Base-by-base conservation (phyloP, 2,797 vertebrate genomes). In the Valencia hispanica region DNA sequence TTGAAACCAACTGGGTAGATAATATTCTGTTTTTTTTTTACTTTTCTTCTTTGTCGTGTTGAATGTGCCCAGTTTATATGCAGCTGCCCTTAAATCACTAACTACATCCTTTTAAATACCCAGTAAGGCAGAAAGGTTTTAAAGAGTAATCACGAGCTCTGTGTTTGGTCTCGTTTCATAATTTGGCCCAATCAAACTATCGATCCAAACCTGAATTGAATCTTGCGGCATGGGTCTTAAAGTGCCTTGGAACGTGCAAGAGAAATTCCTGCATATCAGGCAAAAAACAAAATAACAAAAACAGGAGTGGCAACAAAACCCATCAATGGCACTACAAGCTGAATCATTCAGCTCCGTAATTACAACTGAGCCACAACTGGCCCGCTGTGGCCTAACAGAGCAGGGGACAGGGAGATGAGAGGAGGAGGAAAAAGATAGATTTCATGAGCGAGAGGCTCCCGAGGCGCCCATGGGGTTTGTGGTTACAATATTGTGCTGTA, bases 301-400 rank as follows among this genome's bases (percentile, higher is more conserved):
- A 81, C 77, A 85, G 75, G 82, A 83, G 70, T 36, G 3, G 66
- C 83, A 72, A 83, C 82, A 80, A 82, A 68, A 87, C 70, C 74
- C 84, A 79, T 86, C 86, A 76, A 86, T 82, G 81, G 78, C 73
- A n/a, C 79, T 77, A 89, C 86, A 82, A 88, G 91, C 88, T 83
- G 84, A 89, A 93, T 90, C 89, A 84, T 88, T 93, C 86, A 87
- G 81, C 88, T 82, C 72, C 53, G 27, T 94, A 91, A 93, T 94
- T 93, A 93, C 90, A 87, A 82, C 81, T 22, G 85, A 88, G 90
- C 87, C 79, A 43, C 90, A 84, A 85, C 79, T 3, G 68, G 81
- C 75, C 91, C 84, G 0, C 83, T 81, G 88, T 81, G 92, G 91
- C 78, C 81, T 30, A 14, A 69, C 84, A 68, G 80, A 71, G 68